A percentile compares a stretch with the other conserved stretches of the same genome.
These are phyloP conservation scores for Montifringilla adamsi DNA, from an alignment of 2,113 vertebrate genomes.

Conservation along the genomic window DNA sequence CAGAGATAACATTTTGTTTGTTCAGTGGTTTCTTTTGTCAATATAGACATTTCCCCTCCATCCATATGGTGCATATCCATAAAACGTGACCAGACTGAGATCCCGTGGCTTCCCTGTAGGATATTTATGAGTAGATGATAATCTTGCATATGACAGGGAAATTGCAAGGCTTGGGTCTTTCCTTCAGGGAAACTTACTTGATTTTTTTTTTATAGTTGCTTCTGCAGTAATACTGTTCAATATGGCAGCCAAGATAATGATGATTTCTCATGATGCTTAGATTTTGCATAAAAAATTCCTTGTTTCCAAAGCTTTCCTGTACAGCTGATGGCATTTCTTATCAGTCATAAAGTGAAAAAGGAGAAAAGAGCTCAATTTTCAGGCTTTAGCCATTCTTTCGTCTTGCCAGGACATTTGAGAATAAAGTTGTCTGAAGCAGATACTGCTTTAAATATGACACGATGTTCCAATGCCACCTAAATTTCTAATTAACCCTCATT, in stretches of 20 bases:
- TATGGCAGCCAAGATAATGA: background rate
- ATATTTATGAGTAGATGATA: background rate
- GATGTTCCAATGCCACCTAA: fast-evolving
- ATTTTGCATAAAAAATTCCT: background rate
- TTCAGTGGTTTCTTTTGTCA: conserved; percentile 6
- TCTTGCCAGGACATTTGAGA: background rate
- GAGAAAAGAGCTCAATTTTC: background rate
- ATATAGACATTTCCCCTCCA: background rate
- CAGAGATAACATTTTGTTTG: background rate
- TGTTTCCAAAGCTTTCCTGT: background rate
- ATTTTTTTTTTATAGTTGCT: background rate
- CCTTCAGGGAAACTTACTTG: background rate
- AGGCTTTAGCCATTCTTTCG: background rate
- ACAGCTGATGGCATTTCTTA: background rate
- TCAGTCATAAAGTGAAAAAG: background rate
- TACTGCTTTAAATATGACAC: background rate
- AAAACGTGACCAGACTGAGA: conserved; percentile 2
- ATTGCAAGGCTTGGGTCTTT: background rate
- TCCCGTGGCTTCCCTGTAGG: background rate
- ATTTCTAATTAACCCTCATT: background rate
- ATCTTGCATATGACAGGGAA: background rate
- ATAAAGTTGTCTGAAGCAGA: background rate
- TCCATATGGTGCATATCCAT: background rate
- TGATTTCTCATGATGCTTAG: background rate
- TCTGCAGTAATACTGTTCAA: background rate